Evolutionary conservation across 1,140 invertebrate species (phyloP).

Genomic region (Oryctes rhinoceros): DNA sequence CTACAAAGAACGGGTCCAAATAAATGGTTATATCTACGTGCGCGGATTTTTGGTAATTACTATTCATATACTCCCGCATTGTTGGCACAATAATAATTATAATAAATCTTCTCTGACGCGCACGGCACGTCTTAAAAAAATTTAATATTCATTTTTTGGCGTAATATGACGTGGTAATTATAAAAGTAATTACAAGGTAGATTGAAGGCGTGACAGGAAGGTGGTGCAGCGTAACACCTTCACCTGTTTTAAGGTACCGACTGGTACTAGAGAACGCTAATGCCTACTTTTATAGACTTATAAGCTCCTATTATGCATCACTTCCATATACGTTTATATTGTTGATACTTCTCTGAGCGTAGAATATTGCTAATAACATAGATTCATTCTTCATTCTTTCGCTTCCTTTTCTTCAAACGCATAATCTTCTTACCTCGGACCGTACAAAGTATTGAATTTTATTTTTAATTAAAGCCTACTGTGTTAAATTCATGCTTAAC

Average conservation of each 20-base stretch:
- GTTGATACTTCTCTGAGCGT: neutral
- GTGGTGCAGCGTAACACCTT: slow-evolving; percentile 19
- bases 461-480: slow-evolving; percentile 2
- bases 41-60: slow-evolving; percentile 25
- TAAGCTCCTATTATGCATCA: neutral
- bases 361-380: neutral
- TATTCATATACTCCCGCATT: neutral
- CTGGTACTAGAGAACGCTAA: neutral
- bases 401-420: neutral
- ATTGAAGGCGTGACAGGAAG: slow-evolving; percentile 27
- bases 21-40: neutral
- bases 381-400: neutral
- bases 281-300: neutral
- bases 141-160: slow-evolving; percentile 37
- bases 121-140: neutral
- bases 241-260: slow-evolving; percentile 9
- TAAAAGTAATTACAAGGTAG: slow-evolving; percentile 21
- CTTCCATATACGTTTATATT: neutral
- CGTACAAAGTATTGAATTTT: neutral
- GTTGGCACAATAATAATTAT: slow-evolving; percentile 23
- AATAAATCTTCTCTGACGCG: slow-evolving; percentile 26
- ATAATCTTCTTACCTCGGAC: neutral
- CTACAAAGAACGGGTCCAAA: neutral
- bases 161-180: slow-evolving; percentile 17
- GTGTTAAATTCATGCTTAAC: neutral